Conservation (phyloP, 2,888 invertebrate species). For the Drosophila kambysellisi region DNA sequence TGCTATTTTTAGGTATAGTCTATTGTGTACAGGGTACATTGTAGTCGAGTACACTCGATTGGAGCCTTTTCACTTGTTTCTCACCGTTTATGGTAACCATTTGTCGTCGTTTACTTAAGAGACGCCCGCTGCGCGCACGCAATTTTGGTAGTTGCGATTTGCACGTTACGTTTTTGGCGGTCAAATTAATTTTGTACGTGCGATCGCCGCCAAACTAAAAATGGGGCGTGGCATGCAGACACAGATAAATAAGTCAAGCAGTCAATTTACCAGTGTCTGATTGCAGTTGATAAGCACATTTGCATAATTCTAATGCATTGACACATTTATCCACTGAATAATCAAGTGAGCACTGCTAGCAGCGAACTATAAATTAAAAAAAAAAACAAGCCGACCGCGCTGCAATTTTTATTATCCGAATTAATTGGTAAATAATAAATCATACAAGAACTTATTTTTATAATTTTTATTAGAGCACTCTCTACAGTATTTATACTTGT, state of each 20-base stretch:
- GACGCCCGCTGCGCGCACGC: slow-evolving; percentile 55
- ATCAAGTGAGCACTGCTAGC: not conserved
- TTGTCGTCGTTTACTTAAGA: slow-evolving; percentile 53
- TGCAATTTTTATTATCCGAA: not conserved
- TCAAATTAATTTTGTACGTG: slow-evolving; percentile 54
- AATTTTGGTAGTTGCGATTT: slow-evolving; percentile 48
- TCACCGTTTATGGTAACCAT: slow-evolving; percentile 19
- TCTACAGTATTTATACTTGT: not conserved
- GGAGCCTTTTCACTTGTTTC: slow-evolving; percentile 23
- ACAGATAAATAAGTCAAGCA: slow-evolving; percentile 9
- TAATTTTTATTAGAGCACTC: not conserved
- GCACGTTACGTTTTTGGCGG: slow-evolving; percentile 58
- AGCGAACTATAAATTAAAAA: not conserved
- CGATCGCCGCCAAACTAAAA: slow-evolving; percentile 17
- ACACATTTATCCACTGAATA: not conserved
- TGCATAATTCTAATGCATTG: not conserved
- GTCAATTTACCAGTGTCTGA: slow-evolving; percentile 9
- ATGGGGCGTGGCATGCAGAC: slow-evolving; percentile 50
- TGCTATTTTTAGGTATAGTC: not conserved
- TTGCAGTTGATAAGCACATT: not conserved
- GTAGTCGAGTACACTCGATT: not conserved
- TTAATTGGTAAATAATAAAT: not conserved
- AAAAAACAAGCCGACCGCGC: not conserved
- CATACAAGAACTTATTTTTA: not conserved
- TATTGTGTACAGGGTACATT: slow-evolving; percentile 2